Conservation (phyloP, 2,113 vertebrate species). For the Calidris pygmaea region DNA sequence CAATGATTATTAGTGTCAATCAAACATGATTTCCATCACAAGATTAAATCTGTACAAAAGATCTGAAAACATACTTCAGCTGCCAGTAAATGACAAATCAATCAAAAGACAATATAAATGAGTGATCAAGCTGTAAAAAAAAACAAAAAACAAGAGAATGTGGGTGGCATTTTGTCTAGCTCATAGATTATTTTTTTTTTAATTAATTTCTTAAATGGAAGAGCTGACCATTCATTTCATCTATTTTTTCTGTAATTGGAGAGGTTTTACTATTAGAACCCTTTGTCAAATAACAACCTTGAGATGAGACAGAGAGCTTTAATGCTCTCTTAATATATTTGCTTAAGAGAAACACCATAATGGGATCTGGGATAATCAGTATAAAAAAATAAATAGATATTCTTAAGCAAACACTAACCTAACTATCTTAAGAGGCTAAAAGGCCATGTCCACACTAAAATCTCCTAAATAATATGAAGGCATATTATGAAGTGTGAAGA, state of each 20-base stretch:
- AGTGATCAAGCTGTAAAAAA: not conserved
- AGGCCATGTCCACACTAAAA: not conserved
- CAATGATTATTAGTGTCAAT: conserved; percentile 54
- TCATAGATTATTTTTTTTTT: not conserved
- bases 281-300: not conserved
- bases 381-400: not conserved
- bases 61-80: conserved; percentile 17
- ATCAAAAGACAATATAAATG: conserved; percentile 36
- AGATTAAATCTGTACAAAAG: conserved; percentile 51
- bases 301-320: not conserved
- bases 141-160: not conserved
- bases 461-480: not conserved
- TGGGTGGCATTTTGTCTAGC: not conserved
- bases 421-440: not conserved
- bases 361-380: not conserved
- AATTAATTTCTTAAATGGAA: conserved; percentile 14
- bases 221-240: not conserved
- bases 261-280: not conserved
- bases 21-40: conserved; percentile 35
- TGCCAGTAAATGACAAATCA: conserved; percentile 47
- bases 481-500: not conserved
- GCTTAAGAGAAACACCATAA: not conserved
- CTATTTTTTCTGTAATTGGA: not conserved
- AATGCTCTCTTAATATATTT: not conserved
- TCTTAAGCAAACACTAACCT: not conserved